These are phyloP conservation scores for Conus ventricosus DNA, from an alignment of 1,140 invertebrate genomes.

Conservation along the genomic window DNA sequence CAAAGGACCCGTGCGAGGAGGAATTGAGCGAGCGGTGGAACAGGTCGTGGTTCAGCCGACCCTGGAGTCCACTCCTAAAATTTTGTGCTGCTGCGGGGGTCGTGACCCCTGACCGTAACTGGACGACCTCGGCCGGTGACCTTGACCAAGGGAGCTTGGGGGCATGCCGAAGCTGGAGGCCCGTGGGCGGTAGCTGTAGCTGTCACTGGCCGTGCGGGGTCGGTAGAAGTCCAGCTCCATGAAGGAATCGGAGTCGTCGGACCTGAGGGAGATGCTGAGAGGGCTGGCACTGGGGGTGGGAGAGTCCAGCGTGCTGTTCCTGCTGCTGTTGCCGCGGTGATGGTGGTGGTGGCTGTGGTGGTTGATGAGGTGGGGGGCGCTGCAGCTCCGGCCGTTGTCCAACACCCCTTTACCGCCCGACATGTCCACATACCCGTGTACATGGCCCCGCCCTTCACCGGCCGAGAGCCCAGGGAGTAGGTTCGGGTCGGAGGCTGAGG, in stretches of 20 bases:
- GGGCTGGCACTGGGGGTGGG: slow-evolving; percentile 51
- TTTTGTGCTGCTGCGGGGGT: slow-evolving; percentile 40
- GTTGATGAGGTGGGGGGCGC: slow-evolving; percentile 67
- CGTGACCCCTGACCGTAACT: slow-evolving; percentile 67
- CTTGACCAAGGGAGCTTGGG: slow-evolving; percentile 37
- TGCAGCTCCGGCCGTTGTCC: slow-evolving; percentile 63
- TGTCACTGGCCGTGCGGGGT: slow-evolving; percentile 70
- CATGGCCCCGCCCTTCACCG: slow-evolving; percentile 59
- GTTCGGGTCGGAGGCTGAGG: slow-evolving; percentile 77
- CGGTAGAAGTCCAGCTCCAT: slow-evolving; percentile 68
- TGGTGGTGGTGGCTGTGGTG: slow-evolving; percentile 41
- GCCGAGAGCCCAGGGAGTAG: slow-evolving; percentile 91
- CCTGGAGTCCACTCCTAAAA: slow-evolving; percentile 46
- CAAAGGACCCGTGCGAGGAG: slow-evolving; percentile 56
- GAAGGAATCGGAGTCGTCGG: slow-evolving; percentile 69
- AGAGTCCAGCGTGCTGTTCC: slow-evolving; percentile 35
- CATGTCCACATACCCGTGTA: slow-evolving; percentile 33
- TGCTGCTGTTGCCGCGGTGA: slow-evolving; percentile 8
- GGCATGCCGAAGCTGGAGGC: slow-evolving; percentile 67
- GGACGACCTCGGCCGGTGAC: slow-evolving; percentile 67
- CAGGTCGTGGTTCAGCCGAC: slow-evolving; percentile 55
- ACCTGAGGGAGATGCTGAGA: slow-evolving; percentile 60
- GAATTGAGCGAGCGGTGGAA: slow-evolving; percentile 60
- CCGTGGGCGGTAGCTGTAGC: slow-evolving; percentile 64
- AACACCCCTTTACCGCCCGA: slow-evolving; percentile 46